Conservation (phyloP, 2,888 invertebrate species). For the Tethea ocularis region DNA sequence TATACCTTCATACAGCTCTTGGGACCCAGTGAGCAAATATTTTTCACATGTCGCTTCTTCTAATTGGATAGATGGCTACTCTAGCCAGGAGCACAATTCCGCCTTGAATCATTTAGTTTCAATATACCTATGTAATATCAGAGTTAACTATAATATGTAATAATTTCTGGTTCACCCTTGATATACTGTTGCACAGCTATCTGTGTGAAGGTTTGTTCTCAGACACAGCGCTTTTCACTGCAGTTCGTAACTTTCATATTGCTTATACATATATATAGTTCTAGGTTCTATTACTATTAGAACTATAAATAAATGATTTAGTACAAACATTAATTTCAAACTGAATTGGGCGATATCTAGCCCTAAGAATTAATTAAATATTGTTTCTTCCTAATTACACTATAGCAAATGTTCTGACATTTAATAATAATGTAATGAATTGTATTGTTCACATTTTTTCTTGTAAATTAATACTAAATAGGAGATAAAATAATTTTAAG, state of each 20-base stretch:
- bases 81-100: too few species aligned
- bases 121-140: not conserved
- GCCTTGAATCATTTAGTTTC: not conserved
- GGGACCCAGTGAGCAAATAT: not conserved
- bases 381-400: not conserved
- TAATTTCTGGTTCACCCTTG: not conserved
- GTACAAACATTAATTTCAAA: not conserved
- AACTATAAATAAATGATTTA: not conserved
- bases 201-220: not conserved
- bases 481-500: not conserved
- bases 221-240: not conserved
- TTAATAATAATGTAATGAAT: slow-evolving; percentile 2
- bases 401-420: slow-evolving; percentile 1
- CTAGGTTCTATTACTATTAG: not conserved
- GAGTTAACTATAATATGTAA: too few species aligned
- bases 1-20: not conserved
- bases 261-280: not conserved
- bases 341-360: not conserved
- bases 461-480: not conserved
- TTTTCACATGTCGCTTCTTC: not conserved
- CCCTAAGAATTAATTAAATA: not conserved
- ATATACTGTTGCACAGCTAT: not conserved
- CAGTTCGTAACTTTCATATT: not conserved
- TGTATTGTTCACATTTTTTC: slow-evolving; percentile 1
- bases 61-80: too few species aligned